Conservation (phyloP, 2,113 vertebrate genomes). For the Ptilonorhynchus violaceus region DNA sequence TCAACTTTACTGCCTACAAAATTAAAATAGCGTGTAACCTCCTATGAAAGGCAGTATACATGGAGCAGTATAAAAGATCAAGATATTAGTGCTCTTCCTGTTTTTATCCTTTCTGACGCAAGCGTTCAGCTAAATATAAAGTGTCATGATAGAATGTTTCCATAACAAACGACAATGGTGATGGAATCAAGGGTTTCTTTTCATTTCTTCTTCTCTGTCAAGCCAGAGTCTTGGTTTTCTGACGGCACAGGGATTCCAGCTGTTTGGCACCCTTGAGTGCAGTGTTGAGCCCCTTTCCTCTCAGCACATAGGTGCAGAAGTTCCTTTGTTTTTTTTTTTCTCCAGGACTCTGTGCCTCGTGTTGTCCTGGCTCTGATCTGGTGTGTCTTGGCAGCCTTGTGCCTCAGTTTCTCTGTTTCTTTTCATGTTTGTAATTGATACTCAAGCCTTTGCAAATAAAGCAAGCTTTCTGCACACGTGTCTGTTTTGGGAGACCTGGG, state of each 20-base stretch:
- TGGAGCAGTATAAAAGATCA: neutral
- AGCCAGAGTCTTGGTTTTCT: neutral
- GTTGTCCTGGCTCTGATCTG: neutral
- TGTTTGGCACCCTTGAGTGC: neutral
- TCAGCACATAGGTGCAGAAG: neutral
- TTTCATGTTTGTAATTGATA: neutral
- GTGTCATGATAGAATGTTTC: conserved; percentile 1
- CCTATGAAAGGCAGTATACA: neutral
- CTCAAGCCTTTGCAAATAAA: neutral
- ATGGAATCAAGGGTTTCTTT: neutral
- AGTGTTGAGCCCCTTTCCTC: rapidly evolving
- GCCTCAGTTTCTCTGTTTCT: neutral
- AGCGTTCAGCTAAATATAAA: conserved; percentile 26
- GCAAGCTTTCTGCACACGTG: neutral
- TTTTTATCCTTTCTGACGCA: conserved; percentile 17
- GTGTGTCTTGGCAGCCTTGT: neutral
- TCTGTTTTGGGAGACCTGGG: neutral
- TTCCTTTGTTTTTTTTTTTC: neutral
- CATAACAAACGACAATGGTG: conserved; percentile 12
- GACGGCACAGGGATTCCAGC: neutral
- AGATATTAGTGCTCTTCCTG: conserved; percentile 42
- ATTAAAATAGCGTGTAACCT: neutral
- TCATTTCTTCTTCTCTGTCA: neutral
- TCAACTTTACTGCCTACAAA: conserved; percentile 1
- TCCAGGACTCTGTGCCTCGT: neutral